Evolutionary conservation across 30 jellyfish, hydroid and myxozoan species (phyloP), one percentile per base, ranked within the genome.

Genomic region (Cassiopea andromeda): DNA sequence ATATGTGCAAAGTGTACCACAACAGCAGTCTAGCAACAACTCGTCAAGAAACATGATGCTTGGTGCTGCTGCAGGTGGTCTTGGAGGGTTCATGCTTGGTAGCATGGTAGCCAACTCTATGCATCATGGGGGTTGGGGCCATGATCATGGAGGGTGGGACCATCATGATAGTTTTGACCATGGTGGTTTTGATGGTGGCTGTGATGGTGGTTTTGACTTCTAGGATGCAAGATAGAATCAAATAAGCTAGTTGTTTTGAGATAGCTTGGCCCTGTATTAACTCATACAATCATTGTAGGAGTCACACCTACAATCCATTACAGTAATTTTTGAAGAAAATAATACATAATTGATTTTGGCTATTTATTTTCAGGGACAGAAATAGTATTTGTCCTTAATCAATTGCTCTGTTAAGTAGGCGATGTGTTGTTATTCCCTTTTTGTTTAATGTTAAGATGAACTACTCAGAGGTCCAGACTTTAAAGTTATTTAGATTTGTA

Each of bases 1-100:
- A 27, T 94, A 94, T 83, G 98, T 78, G 7, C 96, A 89, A 66
- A 94, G 92, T 13, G 94, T 79, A 17, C 93, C 96, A 8, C 97
- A 69, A 54, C 98, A 92, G 66, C 97, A 95, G 84, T 64, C 91
- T 46, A 85, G 95, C 79, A 85, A 83, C 80, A 95, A 91, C 85
- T 86, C 92, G 15, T 78, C 98, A 66, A 83, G 99, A 18, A 95
- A 91, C 72, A 91, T 95, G 99, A 57, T 95, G 45, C 91, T 95
- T 12, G 99, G 98, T 43, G 99, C 98, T 49, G 99, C 98, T 1
- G 97, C 93, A 16, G 99, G 99, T 2, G 93, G 97, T 59, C 93
- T 95, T 5, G 99, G 96, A 10, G 99, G 99, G 7, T 95, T 70
- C 81, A 91, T 91, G 69, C 50, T 95, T 84, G 99, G 99, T 1